Conservation (phyloP, 2,797 vertebrate species). For the Siniperca undulata region DNA sequence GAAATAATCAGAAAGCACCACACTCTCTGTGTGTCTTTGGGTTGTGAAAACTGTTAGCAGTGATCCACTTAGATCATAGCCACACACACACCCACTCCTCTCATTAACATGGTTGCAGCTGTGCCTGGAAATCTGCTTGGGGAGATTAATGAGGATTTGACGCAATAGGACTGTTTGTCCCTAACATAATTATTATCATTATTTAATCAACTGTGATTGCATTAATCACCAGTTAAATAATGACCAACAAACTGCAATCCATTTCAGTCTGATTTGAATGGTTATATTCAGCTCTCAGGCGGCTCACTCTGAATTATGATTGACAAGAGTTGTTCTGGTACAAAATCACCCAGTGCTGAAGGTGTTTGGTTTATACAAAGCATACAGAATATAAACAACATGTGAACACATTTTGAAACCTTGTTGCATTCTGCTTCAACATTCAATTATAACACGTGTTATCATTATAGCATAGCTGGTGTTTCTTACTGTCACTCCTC, state of each 20-base stretch:
- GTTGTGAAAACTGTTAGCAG: slow-evolving; percentile 20
- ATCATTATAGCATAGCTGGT: not conserved
- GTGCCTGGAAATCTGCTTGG: slow-evolving; percentile 46
- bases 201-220: slow-evolving; percentile 66
- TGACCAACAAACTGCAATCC: slow-evolving; percentile 48
- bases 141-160: slow-evolving; percentile 61
- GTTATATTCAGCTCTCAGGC: slow-evolving; percentile 16
- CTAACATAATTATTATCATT: slow-evolving; percentile 63
- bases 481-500: not conserved
- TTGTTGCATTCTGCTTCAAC: not conserved
- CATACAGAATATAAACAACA: not conserved
- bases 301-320: slow-evolving; percentile 18
- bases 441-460: not conserved
- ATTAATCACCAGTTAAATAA: slow-evolving; percentile 59
- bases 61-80: slow-evolving; percentile 38
- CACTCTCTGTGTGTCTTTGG: slow-evolving; percentile 6
- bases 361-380: not conserved
- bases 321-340: not conserved
- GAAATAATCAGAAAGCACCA: slow-evolving; percentile 27
- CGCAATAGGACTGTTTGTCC: slow-evolving; percentile 49
- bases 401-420: not conserved
- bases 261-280: slow-evolving; percentile 25
- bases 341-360: not conserved
- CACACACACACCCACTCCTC: slow-evolving; percentile 23
- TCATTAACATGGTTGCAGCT: slow-evolving; percentile 55